phyloP scores from a whole-genome alignment of 2,888 invertebrate species.

The Pachydiplax longipennis region DNA sequence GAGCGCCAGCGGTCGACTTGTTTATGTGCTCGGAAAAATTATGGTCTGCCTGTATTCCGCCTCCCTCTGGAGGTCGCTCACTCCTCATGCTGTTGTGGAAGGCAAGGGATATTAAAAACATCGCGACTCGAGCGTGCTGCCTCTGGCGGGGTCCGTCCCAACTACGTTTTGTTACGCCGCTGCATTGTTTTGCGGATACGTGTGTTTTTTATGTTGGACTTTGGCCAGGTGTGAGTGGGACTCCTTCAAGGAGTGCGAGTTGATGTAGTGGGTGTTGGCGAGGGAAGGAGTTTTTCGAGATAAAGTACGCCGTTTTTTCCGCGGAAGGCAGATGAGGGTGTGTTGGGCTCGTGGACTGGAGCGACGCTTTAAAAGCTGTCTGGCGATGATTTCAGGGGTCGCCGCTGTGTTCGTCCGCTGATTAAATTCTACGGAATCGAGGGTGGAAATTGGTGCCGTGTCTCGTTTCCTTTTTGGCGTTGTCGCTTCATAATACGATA shows the following conservation, averaged over 20 bases:
- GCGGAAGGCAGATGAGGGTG: neutral
- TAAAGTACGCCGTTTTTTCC: neutral
- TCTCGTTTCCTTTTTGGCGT: no score
- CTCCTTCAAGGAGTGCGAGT: neutral
- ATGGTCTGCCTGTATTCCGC: neutral
- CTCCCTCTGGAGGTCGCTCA: conserved; percentile 6
- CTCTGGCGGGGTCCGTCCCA: neutral
- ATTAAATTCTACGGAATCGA: no score
- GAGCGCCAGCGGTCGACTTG: conserved; percentile 33
- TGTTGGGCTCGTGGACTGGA: neutral
- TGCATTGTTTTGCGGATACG: neutral
- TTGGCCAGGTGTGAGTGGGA: neutral
- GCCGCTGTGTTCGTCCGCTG: no score
- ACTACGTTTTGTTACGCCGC: neutral
- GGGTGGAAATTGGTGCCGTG: no score
- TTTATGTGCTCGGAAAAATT: conserved; percentile 37
- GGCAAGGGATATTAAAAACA: neutral
- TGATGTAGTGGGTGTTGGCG: neutral
- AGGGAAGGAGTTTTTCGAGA: neutral
- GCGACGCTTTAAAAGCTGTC: neutral
- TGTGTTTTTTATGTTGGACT: neutral
- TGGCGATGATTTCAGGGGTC: no score
- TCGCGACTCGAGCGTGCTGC: neutral
- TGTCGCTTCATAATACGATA: no score
- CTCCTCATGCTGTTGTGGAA: neutral